phyloP scores from a whole-genome alignment of 2,113 vertebrate genomes.

The Xiphophorus couchianus region DNA sequence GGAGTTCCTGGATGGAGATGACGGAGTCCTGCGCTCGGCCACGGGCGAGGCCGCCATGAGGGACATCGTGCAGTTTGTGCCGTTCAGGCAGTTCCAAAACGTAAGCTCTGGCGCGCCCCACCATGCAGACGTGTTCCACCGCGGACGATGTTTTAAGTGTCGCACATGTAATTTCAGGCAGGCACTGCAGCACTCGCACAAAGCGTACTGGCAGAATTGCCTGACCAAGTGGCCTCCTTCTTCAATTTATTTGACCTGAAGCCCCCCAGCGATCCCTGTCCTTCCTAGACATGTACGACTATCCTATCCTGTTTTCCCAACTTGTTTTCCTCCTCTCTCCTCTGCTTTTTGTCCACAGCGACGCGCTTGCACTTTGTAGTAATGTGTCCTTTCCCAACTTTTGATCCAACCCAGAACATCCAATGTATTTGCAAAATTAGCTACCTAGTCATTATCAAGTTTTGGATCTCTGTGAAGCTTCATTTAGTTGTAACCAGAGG shows the following conservation, averaged over 20 bases:
- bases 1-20: constrained; percentile 94
- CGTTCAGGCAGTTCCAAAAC: constrained; percentile 93
- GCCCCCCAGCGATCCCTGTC: constrained; percentile 82
- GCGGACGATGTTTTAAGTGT: constrained; percentile 40
- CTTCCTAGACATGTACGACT: constrained; percentile 75
- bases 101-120: constrained; percentile 77
- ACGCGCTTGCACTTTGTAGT: constrained; percentile 20
- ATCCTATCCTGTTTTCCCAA: neutral
- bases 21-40: constrained; percentile 83
- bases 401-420: neutral
- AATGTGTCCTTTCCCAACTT: neutral
- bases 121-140: neutral
- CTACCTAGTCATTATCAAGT: neutral
- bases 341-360: constrained; percentile 30
- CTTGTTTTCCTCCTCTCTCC: constrained; percentile 54
- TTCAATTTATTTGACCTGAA: constrained; percentile 91
- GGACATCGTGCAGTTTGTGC: constrained; percentile 97
- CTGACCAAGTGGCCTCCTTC: constrained; percentile 94
- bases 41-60: constrained; percentile 86
- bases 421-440: neutral
- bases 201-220: constrained; percentile 94
- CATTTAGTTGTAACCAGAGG: neutral
- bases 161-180: constrained; percentile 77
- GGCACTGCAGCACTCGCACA: constrained; percentile 88
- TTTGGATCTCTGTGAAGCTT: neutral